Evolutionary conservation across 2,797 vertebrate species (phyloP), one percentile per base, ranked within the genome.

Genomic region (Glyptemys insculpta): DNA sequence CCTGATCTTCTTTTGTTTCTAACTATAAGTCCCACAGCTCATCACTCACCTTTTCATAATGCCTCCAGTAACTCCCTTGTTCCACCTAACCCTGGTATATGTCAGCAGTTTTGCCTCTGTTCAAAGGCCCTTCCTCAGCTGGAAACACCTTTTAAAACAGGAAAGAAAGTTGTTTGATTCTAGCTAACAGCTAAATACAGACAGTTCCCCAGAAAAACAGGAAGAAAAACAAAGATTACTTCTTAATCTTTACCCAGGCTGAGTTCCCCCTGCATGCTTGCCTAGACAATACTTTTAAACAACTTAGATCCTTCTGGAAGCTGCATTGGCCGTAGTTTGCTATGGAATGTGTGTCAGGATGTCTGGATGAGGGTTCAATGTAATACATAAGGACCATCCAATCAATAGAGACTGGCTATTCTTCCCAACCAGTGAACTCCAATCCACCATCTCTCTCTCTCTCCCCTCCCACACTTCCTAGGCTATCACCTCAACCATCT

Each of bases 401-500:
- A 54, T 82, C 95, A 90, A 8, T 59, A 86, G 81, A 95, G 95
- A 65, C 56, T 81, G 54, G 27, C 79, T 95, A 91, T 94, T 96
- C 79, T 95, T 94, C 94, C 87, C 81, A 89, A 0, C 37, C 94
- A 88, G 74, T 96, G 92, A 96, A 91, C 86, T 94, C 93, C 93
- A 86, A 0, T 89, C 41, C 0, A 1, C 86, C 92, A 93, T 92
- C 49, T 56, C 86, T 92, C n/a, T 80, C 84, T 87, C 85, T 87
- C 74, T 68, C 21, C 91, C 57, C 54, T 65, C 92, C 80, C 83
- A 37, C 52, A 34, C 14, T 89, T 54, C 79, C 82, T 23, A 90
- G 37, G 10, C 83, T 93, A 86, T 96, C 93, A 96, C 96, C 92
- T 95, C 95, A 81, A 83, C 52, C 90, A 93, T 92, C 92, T 95